Conservation (phyloP, 2,888 invertebrate species). For the Choristoneura rosaceana region DNA sequence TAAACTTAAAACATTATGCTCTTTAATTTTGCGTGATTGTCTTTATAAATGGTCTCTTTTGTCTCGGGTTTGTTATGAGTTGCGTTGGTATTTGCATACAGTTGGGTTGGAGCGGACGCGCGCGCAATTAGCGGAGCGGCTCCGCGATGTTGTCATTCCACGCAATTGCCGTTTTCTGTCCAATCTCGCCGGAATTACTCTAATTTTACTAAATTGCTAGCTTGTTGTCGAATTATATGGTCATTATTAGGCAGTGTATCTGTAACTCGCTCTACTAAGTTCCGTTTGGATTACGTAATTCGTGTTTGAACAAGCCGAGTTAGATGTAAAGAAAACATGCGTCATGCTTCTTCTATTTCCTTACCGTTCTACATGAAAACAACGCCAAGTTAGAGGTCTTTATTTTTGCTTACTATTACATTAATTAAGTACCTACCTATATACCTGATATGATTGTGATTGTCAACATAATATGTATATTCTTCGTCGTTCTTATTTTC, state of each 20-base stretch:
- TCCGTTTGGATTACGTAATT: conserved; percentile 26
- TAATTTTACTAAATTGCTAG: conserved; percentile 38
- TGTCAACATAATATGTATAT: not conserved
- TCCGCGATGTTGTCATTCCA: conserved; percentile 32
- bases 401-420: not conserved
- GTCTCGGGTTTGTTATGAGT: not conserved
- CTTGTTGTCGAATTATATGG: conserved; percentile 37
- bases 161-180: conserved; percentile 17
- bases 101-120: conserved; percentile 8
- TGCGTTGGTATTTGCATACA: not conserved
- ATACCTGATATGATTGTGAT: not conserved
- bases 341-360: conserved; percentile 19
- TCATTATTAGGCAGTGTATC: conserved; percentile 26
- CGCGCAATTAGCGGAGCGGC: conserved; percentile 14
- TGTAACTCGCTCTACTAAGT: conserved; percentile 10
- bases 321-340: conserved; percentile 10
- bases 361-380: not conserved
- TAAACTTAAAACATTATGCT: not conserved
- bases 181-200: conserved; percentile 16
- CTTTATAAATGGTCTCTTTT: not conserved
- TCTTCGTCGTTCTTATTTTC: no score
- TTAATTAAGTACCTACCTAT: no score
- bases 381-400: conserved; percentile 10
- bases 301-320: not conserved
- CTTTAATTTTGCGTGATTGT: not conserved